These are phyloP conservation scores for Heliothis peltigera DNA, from an alignment of 2,888 invertebrate species.

Conservation along the genomic window DNA sequence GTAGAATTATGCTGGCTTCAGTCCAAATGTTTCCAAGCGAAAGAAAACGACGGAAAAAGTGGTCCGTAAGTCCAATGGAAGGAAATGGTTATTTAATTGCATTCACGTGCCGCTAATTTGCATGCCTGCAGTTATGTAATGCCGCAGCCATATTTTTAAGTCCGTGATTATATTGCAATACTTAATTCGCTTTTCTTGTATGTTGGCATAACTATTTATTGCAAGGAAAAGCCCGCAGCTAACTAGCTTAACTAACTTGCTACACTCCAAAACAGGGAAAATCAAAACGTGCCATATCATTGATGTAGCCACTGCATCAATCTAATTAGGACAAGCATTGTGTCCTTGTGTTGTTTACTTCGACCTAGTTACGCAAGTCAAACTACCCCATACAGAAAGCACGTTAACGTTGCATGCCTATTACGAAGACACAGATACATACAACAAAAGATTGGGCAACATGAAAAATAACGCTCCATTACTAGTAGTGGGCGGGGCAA, in stretches of 20 bases:
- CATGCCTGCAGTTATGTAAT: constrained; percentile 14
- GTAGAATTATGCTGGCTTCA: constrained; percentile 39
- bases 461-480: constrained; percentile 48
- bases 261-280: not conserved
- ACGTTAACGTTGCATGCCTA: constrained; percentile 24
- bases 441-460: constrained; percentile 49
- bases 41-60: constrained; percentile 28
- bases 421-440: constrained; percentile 19
- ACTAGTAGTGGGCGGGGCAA: constrained; percentile 30
- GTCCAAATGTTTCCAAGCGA: constrained; percentile 48
- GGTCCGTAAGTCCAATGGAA: constrained; percentile 23
- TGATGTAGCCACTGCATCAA: constrained; percentile 12
- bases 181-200: not conserved
- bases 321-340: constrained; percentile 36
- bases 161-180: not conserved
- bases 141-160: not conserved
- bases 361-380: constrained; percentile 30
- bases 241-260: not conserved
- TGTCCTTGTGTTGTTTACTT: constrained; percentile 7
- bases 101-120: constrained; percentile 31
- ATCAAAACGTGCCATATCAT: constrained; percentile 37
- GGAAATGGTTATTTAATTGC: constrained; percentile 46
- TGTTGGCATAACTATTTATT: not conserved
- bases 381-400: constrained; percentile 25
- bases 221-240: not conserved